Percentiles rank a stretch among this genome's conserved stretches.
phyloP scores from a whole-genome alignment of 2,888 invertebrate species.

The Cerceris rybyensis region DNA sequence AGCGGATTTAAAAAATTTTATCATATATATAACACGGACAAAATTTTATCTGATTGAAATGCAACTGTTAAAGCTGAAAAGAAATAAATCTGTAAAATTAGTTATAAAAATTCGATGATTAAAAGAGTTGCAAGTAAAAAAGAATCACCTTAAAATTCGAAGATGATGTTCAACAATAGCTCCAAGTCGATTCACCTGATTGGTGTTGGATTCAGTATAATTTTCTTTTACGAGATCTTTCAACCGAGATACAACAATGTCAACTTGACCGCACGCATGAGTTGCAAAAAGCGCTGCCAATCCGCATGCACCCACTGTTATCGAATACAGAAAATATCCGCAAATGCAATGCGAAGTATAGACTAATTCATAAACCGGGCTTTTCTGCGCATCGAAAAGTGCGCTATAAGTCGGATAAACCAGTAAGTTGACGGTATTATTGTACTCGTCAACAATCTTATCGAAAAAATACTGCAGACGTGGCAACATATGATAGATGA shows the following conservation, averaged over 20 bases:
- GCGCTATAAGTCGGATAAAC: constrained; percentile 60
- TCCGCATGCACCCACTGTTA: constrained; percentile 59
- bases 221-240: constrained; percentile 3
- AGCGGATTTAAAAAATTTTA: no score
- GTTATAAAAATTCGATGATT: no score
- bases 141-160: constrained; percentile 44
- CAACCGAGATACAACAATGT: constrained; percentile 43
- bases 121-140: no score
- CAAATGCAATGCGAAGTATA: constrained; percentile 63
- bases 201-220: background rate
- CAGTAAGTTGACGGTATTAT: constrained; percentile 60
- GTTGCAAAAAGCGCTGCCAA: constrained; percentile 58
- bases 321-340: constrained; percentile 63
- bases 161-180: constrained; percentile 58
- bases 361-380: constrained; percentile 70
- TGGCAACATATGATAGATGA: constrained; percentile 45
- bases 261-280: constrained; percentile 63
- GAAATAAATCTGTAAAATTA: no score
- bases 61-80: no score
- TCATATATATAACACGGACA: no score
- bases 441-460: constrained; percentile 24
- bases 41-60: no score
- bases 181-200: constrained; percentile 29
- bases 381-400: constrained; percentile 61
- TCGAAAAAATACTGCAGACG: constrained; percentile 35